Percentiles rank a stretch among this genome's conserved stretches.
phyloP scores from a whole-genome alignment of 2,797 vertebrate genomes.

The Mus caroli region DNA sequence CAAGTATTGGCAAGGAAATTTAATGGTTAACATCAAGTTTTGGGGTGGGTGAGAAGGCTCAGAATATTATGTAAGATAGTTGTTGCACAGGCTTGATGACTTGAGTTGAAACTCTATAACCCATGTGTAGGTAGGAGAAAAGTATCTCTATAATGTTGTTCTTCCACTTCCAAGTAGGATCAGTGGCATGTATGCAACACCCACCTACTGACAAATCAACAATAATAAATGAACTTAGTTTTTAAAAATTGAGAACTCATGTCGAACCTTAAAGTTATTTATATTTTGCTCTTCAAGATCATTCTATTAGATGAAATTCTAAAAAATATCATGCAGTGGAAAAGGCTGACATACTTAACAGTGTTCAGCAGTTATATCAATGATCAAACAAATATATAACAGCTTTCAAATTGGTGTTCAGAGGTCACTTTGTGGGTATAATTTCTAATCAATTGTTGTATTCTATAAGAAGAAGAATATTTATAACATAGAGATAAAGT shows the following conservation, averaged over 20 bases:
- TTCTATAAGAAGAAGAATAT: slow-evolving; percentile 27
- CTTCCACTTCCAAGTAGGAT: not conserved
- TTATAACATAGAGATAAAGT: slow-evolving; percentile 5
- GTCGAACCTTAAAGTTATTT: slow-evolving; percentile 16
- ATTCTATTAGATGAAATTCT: not conserved
- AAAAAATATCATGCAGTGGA: not conserved
- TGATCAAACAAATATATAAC: not conserved
- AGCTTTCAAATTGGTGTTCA: not conserved
- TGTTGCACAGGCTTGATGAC: not conserved
- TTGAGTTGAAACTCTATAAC: not conserved
- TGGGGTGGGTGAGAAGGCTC: not conserved
- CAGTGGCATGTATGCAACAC: too few species aligned
- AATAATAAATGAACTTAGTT: not conserved
- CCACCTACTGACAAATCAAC: not conserved
- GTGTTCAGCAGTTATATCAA: not conserved
- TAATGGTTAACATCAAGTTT: not conserved
- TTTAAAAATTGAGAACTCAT: not conserved
- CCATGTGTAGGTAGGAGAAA: not conserved
- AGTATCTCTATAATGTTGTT: not conserved
- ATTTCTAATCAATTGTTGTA: not conserved
- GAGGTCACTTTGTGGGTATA: not conserved
- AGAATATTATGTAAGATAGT: not conserved
- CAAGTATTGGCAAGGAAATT: not conserved
- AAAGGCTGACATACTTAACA: not conserved
- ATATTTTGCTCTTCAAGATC: not conserved